Evolutionary conservation across 1,140 invertebrate genomes (phyloP).

Genomic region (Pseudobourletiella spinata): DNA sequence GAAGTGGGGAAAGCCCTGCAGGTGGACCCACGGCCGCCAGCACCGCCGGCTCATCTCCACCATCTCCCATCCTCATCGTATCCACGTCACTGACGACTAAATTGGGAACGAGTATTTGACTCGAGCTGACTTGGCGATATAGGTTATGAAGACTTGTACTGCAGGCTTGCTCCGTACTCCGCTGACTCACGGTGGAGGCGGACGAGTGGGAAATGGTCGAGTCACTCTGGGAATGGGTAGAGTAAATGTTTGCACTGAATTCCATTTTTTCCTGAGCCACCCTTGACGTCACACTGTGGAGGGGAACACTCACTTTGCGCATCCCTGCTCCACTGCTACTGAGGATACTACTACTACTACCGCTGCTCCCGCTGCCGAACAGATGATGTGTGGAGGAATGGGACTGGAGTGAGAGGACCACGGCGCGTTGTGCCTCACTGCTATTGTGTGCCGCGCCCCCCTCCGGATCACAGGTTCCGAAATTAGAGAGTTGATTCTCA

Average conservation of each 20-base stretch:
- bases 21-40: too few species aligned
- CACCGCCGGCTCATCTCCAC: too few species aligned
- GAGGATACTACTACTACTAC: too few species aligned
- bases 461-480: too few species aligned
- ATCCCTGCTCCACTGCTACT: background rate
- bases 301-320: constrained; percentile 21
- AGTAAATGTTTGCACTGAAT: constrained; percentile 23
- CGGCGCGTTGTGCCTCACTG: background rate
- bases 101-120: constrained; percentile 8
- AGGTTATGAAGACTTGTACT: constrained; percentile 22
- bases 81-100: constrained; percentile 4
- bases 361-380: too few species aligned
- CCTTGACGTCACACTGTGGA: too few species aligned
- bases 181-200: background rate
- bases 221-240: constrained; percentile 28
- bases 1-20: too few species aligned
- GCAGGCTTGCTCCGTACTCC: background rate
- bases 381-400: background rate
- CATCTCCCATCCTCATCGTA: too few species aligned
- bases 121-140: background rate
- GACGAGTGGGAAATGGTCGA: constrained; percentile 20
- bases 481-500: constrained; percentile 16
- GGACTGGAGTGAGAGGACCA: background rate
- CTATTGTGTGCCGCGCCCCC: background rate
- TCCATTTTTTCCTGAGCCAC: constrained; percentile 6